Evolutionary conservation across 1,140 invertebrate species (phyloP), one percentile per base, ranked within the genome.

Genomic region (Ceratina australensis): DNA sequence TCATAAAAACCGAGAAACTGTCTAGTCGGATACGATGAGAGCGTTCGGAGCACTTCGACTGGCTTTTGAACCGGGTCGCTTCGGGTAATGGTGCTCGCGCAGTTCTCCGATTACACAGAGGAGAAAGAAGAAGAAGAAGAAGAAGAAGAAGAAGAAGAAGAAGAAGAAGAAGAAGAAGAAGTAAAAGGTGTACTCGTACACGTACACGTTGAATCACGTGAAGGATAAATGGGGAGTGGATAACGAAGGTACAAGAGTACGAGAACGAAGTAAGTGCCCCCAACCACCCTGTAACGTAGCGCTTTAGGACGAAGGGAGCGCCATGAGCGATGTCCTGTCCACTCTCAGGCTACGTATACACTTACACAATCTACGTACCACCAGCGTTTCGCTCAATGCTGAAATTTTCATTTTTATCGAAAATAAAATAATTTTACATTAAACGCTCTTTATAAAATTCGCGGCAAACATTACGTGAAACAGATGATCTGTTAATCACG

Each of bases 221-320:
- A 86, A 85, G 86, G 85, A 90, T 88, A 89, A 90, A 90, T 87
- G 89, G 83, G 72, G 78, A 87, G 86, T 87, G 88, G 87, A 90
- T 90, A 91, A 91, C 87, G 87, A 88, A 91, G 84, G 88, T 90
- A 90, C 89, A 89, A 89, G 89, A 86, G 86, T 89, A 85, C 86
- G 83, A 80, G 87, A 84, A 87, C 83, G 84, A 84, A 86, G 82
- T 86, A 86, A 90, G 87, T 88, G 76, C 85, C 81, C 68, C 82
- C 79, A 84, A 85, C 72, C 81, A 16, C 82, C 83, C 66, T 78
- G 80, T 83, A 82, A 82, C 83, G 60, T 81, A 79, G 83, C 83
- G 84, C 85, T 86, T 82, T 82, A 86, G 82, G 78, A 86, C 79
- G 80, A 72, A 85, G 85, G 87, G 87, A 88, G 87, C 84, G 88